Evolutionary conservation across 35 echinoderm and acorn worm species (phyloP).

Genomic region (Patiria miniata): DNA sequence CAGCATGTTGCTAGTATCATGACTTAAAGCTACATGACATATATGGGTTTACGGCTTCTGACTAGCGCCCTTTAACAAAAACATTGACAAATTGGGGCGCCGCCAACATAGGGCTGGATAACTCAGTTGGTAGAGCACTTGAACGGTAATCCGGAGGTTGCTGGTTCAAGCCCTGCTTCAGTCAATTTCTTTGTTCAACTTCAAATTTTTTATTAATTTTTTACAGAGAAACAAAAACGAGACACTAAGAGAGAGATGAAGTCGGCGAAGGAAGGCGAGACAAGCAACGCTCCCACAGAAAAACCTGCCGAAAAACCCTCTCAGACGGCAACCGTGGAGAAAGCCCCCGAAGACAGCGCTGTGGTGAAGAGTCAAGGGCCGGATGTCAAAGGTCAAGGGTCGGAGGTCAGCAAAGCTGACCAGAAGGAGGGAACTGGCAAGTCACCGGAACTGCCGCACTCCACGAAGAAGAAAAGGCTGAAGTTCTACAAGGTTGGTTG

Average conservation of each 20-base stretch:
- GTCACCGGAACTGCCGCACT: background rate
- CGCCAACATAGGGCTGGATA: too few relatives aligned
- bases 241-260: conserved; percentile 13
- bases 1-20: too few relatives aligned
- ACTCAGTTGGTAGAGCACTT: too few relatives aligned
- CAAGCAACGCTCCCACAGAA: conserved; percentile 10
- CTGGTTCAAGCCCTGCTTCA: too few relatives aligned
- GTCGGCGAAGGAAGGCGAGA: background rate
- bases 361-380: conserved; percentile 5
- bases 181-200: too few relatives aligned
- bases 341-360: background rate
- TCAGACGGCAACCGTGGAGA: background rate
- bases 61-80: too few relatives aligned
- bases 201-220: background rate
- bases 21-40: too few relatives aligned
- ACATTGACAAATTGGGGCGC: too few relatives aligned
- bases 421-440: background rate
- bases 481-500: conserved; percentile 47
- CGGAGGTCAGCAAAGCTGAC: background rate
- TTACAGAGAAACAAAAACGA: conserved; percentile 33
- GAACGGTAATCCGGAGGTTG: too few relatives aligned
- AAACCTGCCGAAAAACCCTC: background rate
- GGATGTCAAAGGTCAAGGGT: conserved; percentile 22
- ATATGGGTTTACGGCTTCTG: too few relatives aligned
- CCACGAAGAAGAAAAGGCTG: conserved; percentile 51